Evolutionary conservation across 2,888 invertebrate species (phyloP).

Genomic region (Tenthredo amoena): DNA sequence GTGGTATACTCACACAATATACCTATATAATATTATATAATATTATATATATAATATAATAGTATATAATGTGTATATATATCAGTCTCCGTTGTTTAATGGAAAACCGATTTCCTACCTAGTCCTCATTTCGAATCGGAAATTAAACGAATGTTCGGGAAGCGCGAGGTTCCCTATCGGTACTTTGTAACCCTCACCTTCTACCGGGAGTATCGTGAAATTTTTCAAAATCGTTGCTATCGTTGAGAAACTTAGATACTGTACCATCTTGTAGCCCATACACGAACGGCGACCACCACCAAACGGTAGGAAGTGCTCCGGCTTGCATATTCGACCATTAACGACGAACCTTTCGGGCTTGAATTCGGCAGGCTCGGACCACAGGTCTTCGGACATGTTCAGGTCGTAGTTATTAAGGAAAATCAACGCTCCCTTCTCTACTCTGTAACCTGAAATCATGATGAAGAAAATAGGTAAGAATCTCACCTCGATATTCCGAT

Average conservation of each 20-base stretch:
- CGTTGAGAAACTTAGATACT: slow-evolving; percentile 81
- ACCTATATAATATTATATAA: not conserved
- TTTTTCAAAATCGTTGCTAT: slow-evolving; percentile 80
- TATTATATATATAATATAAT: slow-evolving; percentile 9
- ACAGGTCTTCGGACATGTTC: slow-evolving; percentile 83
- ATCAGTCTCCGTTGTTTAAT: slow-evolving; percentile 13
- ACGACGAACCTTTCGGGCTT: slow-evolving; percentile 83
- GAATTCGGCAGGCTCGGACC: slow-evolving; percentile 82
- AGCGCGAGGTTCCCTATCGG: slow-evolving; percentile 81
- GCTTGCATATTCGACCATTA: slow-evolving; percentile 80
- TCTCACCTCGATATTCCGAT: not conserved
- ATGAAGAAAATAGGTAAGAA: slow-evolving; percentile 42
- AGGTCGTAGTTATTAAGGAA: slow-evolving; percentile 85
- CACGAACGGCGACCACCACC: slow-evolving; percentile 84
- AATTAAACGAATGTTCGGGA: slow-evolving; percentile 79
- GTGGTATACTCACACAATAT: not conserved
- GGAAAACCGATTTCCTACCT: slow-evolving; percentile 24
- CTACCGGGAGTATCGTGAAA: slow-evolving; percentile 79
- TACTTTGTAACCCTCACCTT: slow-evolving; percentile 79
- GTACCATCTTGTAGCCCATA: slow-evolving; percentile 85
- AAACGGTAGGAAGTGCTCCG: slow-evolving; percentile 84
- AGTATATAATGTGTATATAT: not conserved
- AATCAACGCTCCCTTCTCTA: slow-evolving; percentile 83
- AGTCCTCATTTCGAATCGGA: slow-evolving; percentile 78
- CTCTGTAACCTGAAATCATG: slow-evolving; percentile 79